A percentile compares a stretch with the other conserved stretches of the same genome.
Conservation (phyloP, 2,888 invertebrate genomes). For the Machimus atricapillus region DNA sequence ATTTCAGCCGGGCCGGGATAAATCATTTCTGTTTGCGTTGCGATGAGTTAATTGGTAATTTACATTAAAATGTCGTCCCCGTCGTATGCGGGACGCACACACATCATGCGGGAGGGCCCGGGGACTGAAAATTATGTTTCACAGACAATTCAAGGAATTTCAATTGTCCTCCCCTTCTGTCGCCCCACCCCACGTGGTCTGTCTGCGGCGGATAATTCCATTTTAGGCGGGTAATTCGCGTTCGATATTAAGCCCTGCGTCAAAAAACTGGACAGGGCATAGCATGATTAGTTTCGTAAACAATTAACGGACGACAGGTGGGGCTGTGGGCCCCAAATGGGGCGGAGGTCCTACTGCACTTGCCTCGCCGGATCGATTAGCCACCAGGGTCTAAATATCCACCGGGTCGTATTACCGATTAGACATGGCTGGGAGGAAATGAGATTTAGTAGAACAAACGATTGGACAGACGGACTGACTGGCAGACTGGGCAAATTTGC, state of each 20-base stretch:
- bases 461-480: not conserved
- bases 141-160: not conserved
- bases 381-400: not conserved
- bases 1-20: not conserved
- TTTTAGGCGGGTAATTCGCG: not conserved
- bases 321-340: not conserved
- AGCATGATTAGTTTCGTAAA: not conserved
- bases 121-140: not conserved
- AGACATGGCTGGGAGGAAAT: conserved; percentile 4
- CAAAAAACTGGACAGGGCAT: not conserved
- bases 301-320: not conserved
- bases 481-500: not conserved
- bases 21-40: conserved; percentile 18
- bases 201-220: not conserved
- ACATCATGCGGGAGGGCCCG: not conserved
- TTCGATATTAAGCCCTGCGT: not conserved
- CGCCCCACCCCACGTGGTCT: not conserved
- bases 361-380: not conserved
- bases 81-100: not conserved
- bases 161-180: not conserved
- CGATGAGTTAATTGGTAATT: conserved; percentile 18
- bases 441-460: conserved; percentile 8
- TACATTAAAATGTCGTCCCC: not conserved
- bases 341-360: not conserved
- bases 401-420: not conserved